Conservation (phyloP, 2,113 vertebrate species). For the Takifugu bimaculatus region DNA sequence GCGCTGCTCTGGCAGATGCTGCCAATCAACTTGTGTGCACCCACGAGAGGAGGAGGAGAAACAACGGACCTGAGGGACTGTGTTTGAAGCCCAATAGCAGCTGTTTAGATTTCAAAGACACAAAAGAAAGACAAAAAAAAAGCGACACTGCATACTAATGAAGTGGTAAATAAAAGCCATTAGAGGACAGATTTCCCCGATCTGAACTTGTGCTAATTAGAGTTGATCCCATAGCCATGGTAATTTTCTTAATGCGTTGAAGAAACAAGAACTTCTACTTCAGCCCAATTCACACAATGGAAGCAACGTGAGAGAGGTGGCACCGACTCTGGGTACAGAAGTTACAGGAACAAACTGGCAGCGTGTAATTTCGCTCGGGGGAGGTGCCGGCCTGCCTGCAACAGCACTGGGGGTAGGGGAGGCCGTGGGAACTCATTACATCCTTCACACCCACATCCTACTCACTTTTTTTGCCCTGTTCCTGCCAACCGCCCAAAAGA, state of each 20-base stretch:
- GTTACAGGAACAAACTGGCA: slow-evolving; percentile 53
- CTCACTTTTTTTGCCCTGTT: slow-evolving; percentile 61
- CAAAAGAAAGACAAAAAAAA: slow-evolving; percentile 49
- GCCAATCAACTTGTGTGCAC: slow-evolving; percentile 61
- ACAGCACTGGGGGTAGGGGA: slow-evolving; percentile 65
- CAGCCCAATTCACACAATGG: slow-evolving; percentile 73
- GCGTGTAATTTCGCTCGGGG: slow-evolving; percentile 72
- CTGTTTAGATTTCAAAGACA: slow-evolving; percentile 75
- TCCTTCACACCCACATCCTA: slow-evolving; percentile 64
- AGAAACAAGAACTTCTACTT: slow-evolving; percentile 53
- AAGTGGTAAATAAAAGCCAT: slow-evolving; percentile 39
- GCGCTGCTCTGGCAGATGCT: slow-evolving; percentile 64
- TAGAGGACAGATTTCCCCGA: neutral
- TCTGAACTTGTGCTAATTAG: slow-evolving; percentile 24
- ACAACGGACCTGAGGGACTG: slow-evolving; percentile 67
- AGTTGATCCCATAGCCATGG: slow-evolving; percentile 3
- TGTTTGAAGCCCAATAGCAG: slow-evolving; percentile 72
- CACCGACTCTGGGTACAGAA: slow-evolving; percentile 79
- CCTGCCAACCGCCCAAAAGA: slow-evolving; percentile 76
- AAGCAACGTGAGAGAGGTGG: slow-evolving; percentile 78
- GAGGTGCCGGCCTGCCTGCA: slow-evolving; percentile 81
- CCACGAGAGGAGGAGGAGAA: slow-evolving; percentile 45
- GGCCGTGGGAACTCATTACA: slow-evolving; percentile 75
- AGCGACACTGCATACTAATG: slow-evolving; percentile 72
- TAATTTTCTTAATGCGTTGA: neutral